Evolutionary conservation across 2,113 vertebrate species (phyloP).

Genomic region (Oryzias celebensis): DNA sequence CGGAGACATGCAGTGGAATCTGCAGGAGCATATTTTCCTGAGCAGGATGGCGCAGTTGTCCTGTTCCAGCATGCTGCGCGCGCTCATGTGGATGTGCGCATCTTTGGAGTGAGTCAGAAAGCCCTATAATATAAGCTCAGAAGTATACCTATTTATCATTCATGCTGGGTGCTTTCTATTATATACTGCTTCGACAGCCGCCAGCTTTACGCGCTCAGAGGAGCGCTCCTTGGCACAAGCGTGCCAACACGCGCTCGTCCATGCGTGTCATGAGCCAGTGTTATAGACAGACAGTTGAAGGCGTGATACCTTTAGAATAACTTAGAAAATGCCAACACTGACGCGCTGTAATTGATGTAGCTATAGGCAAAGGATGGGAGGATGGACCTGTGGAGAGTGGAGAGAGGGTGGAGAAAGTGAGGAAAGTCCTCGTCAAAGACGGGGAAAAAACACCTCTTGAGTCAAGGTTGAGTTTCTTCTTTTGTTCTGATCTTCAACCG

Average conservation of each 20-base stretch:
- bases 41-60: conserved; percentile 71
- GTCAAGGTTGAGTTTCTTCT: conserved; percentile 6
- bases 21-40: conserved; percentile 79
- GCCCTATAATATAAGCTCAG: not conserved
- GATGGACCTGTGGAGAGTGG: conserved; percentile 31
- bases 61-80: conserved; percentile 73
- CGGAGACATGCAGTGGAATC: conserved; percentile 76
- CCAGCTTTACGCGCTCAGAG: not conserved
- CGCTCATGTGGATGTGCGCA: conserved; percentile 14
- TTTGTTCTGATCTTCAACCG: not conserved
- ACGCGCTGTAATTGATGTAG: conserved; percentile 24
- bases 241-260: not conserved
- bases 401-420: conserved; percentile 52
- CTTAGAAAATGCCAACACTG: conserved; percentile 17
- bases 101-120: not conserved
- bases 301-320: conserved; percentile 34
- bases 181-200: rapidly evolving
- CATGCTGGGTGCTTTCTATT: not conserved
- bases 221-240: not conserved
- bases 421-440: conserved; percentile 33
- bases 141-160: conserved; percentile 2
- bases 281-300: not conserved
- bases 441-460: conserved; percentile 25
- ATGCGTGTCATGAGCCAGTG: not conserved
- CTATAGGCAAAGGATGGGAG: conserved; percentile 28